Evolutionary conservation across 2,888 invertebrate species (phyloP), one percentile per base, ranked within the genome.

Genomic region (Yponomeuta malinellus): DNA sequence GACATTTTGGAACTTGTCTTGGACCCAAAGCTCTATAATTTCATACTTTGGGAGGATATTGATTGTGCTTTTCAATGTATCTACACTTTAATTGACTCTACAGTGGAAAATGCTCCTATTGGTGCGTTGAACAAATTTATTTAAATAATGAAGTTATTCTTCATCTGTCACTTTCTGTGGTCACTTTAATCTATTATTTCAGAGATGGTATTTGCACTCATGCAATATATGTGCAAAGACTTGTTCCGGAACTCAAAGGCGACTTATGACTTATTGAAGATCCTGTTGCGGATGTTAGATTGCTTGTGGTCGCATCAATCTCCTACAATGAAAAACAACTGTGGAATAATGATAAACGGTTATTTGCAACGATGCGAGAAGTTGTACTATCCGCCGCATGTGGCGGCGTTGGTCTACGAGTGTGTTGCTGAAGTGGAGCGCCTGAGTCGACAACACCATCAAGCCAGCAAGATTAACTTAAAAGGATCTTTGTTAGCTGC

Each of bases 271-370:
- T 78, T 92, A 64, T 79, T 93, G 0, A 80, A 79, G 73, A 78
- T 87, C 66, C 78, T 93, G 70, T 74, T 82, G 15, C 77, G 78
- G 68, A 82, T 90, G 73, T 80, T 92, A 10, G 84, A 87, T 48
- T 76, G 77, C 12, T 79, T 92, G 52, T 88, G 87, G 84, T 70
- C 75, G 5, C 75, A 79, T 31, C 82, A 85, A 23, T 71, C 72
- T 29, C 80, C 77, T 69, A 79, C 79, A 10, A 83, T 84, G 74
- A 86, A 83, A 73, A 82, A 86, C 67, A 93, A 93, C 77, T 89
- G 90, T 76, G 76, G 82, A 64, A 92, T 92, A 48, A 90, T 92
- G 89, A 79, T 92, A 8, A 85, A 80, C 72, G 83, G 90, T 70
- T 92, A 89, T 73, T 76, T 91, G 68, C 81, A 83, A 37, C 80